These are phyloP conservation scores for Montipora efflorescens DNA, from an alignment of 64 coral and sea anemone genomes.

Conservation along the genomic window DNA sequence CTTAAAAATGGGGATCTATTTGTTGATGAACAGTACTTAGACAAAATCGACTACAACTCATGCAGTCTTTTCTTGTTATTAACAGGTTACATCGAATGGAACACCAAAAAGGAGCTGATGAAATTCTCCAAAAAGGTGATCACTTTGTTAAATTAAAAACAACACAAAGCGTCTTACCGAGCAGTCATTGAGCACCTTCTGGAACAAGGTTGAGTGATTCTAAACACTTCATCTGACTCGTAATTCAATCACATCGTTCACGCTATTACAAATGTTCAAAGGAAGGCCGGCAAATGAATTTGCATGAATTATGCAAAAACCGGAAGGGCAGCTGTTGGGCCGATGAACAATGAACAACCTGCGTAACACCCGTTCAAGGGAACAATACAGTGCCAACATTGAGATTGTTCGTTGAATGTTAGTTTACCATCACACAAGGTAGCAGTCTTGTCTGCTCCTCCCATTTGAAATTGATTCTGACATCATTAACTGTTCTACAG, in stretches of 20 bases:
- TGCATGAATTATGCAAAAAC: conserved; percentile 50
- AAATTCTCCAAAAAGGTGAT: background rate
- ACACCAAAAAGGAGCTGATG: background rate
- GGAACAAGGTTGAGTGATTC: conserved; percentile 22
- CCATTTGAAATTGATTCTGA: background rate
- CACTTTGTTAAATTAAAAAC: background rate
- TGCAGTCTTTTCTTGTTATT: background rate
- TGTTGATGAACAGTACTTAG: too few relatives aligned
- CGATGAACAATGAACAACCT: conserved; percentile 23
- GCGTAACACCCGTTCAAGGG: conserved; percentile 1
- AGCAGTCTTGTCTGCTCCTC: background rate
- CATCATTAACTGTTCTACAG: background rate
- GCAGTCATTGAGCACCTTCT: background rate
- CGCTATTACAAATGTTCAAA: conserved; percentile 23
- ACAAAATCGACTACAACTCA: too few relatives aligned
- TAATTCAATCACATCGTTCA: conserved; percentile 3
- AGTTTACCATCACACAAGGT: background rate
- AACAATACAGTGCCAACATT: background rate
- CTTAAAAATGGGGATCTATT: too few relatives aligned
- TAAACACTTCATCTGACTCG: conserved; percentile 24
- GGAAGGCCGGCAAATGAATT: background rate
- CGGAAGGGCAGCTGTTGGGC: conserved; percentile 15
- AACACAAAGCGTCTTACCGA: background rate
- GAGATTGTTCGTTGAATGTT: background rate
- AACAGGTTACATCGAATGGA: background rate